phyloP scores from a whole-genome alignment of 2,888 invertebrate species.

The Phasia obesa region DNA sequence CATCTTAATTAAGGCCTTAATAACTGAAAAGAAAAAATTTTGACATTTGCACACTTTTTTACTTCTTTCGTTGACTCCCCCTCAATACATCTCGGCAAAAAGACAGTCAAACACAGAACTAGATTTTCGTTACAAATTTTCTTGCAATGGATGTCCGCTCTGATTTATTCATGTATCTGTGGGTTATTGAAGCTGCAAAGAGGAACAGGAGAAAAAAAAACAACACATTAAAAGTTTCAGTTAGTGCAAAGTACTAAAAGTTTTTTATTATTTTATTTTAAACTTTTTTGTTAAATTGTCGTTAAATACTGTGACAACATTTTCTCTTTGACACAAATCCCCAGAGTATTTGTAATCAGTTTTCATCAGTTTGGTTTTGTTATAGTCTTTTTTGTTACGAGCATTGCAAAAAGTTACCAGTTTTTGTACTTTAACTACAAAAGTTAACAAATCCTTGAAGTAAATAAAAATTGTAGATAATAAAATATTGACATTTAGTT shows the following conservation, averaged over 20 bases:
- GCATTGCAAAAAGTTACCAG: background rate
- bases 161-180: conserved; percentile 38
- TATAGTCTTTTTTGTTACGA: background rate
- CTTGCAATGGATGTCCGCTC: too few relatives aligned
- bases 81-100: background rate
- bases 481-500: conserved; percentile 21
- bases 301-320: conserved; percentile 16
- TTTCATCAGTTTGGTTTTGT: conserved; percentile 6
- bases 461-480: conserved; percentile 25
- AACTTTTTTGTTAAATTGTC: conserved; percentile 2
- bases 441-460: conserved; percentile 19
- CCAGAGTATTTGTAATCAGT: conserved; percentile 41
- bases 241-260: background rate
- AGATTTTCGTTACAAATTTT: background rate
- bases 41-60: too few relatives aligned
- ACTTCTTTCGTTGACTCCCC: background rate
- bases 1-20: too few relatives aligned
- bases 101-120: background rate
- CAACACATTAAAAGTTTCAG: background rate
- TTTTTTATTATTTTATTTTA: background rate
- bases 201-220: conserved; percentile 6
- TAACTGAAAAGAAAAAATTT: too few relatives aligned
- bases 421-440: conserved; percentile 13
- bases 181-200: conserved; percentile 45
- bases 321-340: conserved; percentile 3